A percentile compares a stretch with the other conserved stretches of the same genome.
These are phyloP conservation scores for Alethe diademata DNA, from an alignment of 2,113 vertebrate genomes.

Conservation along the genomic window DNA sequence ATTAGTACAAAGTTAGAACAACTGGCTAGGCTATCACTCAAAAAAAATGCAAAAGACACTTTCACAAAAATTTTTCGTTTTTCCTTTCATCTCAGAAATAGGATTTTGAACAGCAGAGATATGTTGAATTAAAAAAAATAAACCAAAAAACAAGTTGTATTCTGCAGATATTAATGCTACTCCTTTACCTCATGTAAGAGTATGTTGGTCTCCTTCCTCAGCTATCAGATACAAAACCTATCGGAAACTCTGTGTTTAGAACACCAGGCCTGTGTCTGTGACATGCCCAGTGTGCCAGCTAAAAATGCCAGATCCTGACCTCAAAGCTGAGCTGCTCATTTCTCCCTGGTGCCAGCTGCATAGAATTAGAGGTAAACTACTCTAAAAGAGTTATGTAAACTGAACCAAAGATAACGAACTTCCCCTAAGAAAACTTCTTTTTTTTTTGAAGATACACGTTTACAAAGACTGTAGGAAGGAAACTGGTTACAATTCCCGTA, in stretches of 20 bases:
- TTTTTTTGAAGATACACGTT: not conserved
- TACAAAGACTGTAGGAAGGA: not conserved
- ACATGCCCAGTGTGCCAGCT: not conserved
- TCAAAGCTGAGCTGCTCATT: not conserved
- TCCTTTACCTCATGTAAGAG: not conserved
- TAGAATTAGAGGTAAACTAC: not conserved
- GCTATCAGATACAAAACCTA: not conserved
- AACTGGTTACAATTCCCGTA: not conserved
- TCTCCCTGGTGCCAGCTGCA: not conserved
- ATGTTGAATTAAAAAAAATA: not conserved
- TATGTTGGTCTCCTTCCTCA: not conserved
- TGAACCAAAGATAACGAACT: not conserved
- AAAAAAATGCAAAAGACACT: not conserved
- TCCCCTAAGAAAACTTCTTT: not conserved
- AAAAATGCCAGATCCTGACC: not conserved
- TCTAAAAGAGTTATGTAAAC: not conserved
- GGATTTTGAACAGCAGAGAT: not conserved
- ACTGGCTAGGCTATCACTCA: not conserved
- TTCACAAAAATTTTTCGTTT: not conserved
- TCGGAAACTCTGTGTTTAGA: not conserved
- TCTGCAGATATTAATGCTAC: not conserved
- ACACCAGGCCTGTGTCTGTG: not conserved
- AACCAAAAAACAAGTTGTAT: not conserved
- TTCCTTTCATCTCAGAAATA: not conserved
- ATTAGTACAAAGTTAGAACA: not conserved